Base-by-base conservation (phyloP, 2,888 invertebrate species). In the Anagyrus pseudococci region DNA sequence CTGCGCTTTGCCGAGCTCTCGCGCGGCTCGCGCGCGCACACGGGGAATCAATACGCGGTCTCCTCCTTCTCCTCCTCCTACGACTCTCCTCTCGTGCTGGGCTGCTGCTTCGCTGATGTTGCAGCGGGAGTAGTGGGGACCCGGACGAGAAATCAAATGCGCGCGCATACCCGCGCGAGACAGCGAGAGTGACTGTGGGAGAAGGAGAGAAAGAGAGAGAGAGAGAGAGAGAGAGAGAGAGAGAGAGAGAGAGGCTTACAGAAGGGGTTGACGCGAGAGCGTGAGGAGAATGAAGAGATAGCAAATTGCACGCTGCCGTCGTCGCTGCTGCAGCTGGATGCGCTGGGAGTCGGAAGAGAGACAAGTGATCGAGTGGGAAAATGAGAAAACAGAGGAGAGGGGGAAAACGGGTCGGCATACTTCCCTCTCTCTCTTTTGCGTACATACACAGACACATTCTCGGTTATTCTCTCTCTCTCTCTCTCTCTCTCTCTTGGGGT, bases 21-120 rank as follows among this genome's bases (percentile, higher is more conserved):
- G 17, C 10, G 57, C 57, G 69, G 71, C 71, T 71, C 71, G 71
- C 67, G 69, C 73, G 48, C 64, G 53, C 75, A 73, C 77, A 75
- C 75, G 76, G 75, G 71, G 78, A 79, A 79, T 79, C 79, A 79
- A 79, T 79, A 79, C 61, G 53, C 57, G 46, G 44, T 46, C 46
- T 47, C 54, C 53, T 33, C 43, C 62, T 37, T 19, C 43, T 54
- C 54, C 17, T 10, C 46, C n/a, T n/a, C n/a, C n/a, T n/a, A n/a
- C n/a, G n/a, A n/a, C n/a, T n/a, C n/a, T n/a, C n/a, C n/a, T n/a
- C n/a, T n/a, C n/a, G n/a, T n/a, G n/a, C n/a, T n/a, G n/a, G n/a
- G n/a, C n/a, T n/a, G n/a, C n/a, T n/a, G n/a, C n/a, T n/a, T n/a
- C 37, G 67, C 56, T 67, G 62, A 69, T 6, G 41, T 15, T n/a